Percentiles rank a stretch among this genome's conserved stretches.
These are phyloP conservation scores for Cyprinus carpio DNA, from an alignment of 2,113 vertebrate genomes.

Conservation along the genomic window DNA sequence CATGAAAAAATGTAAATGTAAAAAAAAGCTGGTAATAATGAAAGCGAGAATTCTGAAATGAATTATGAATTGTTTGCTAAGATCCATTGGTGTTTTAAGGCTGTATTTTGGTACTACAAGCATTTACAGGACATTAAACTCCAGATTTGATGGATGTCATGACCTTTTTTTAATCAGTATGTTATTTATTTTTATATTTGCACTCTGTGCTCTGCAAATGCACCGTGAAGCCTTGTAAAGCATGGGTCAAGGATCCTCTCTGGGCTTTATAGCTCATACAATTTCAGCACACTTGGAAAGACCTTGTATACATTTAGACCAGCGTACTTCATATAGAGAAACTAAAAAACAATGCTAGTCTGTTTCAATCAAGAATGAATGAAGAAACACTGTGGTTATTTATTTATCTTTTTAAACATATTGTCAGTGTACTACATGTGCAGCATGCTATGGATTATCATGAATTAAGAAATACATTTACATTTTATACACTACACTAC, in stretches of 20 bases:
- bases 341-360: neutral
- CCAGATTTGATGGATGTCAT: neutral
- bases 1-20: neutral
- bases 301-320: neutral
- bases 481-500: no score
- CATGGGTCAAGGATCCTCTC: slow-evolving; percentile 16
- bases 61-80: neutral
- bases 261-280: neutral
- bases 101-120: neutral
- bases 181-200: neutral
- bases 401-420: neutral
- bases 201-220: neutral
- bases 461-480: no score
- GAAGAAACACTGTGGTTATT: neutral
- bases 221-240: neutral
- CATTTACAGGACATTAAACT: slow-evolving; percentile 20
- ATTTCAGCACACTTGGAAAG: neutral
- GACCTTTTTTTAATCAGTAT: neutral
- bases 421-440: no score
- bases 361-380: no score
- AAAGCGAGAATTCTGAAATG: neutral
- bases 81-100: neutral
- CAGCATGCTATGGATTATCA: no score
- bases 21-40: neutral
- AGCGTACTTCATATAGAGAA: neutral